phyloP scores from a whole-genome alignment of 2,113 vertebrate species.

The Serinus canaria region DNA sequence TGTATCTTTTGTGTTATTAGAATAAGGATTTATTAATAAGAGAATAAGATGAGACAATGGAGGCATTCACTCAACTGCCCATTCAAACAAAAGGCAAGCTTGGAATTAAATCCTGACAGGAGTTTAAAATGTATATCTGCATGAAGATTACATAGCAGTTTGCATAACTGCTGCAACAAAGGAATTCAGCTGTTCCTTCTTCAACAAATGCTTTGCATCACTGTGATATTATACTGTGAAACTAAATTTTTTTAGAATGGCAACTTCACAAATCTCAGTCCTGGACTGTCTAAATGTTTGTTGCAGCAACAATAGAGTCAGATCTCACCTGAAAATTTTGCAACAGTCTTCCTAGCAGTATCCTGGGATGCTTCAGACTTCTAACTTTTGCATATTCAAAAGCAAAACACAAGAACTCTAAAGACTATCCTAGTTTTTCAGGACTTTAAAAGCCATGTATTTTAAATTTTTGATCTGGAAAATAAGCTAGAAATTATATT shows the following conservation, averaged over 20 bases:
- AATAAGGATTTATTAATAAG: background rate
- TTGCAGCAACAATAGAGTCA: background rate
- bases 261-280: background rate
- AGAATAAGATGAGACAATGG: background rate
- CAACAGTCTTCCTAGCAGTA: background rate
- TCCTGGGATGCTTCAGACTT: background rate
- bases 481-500: background rate
- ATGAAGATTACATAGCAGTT: background rate
- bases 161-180: background rate
- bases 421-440: background rate
- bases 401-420: background rate
- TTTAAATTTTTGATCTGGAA: background rate
- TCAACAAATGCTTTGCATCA: background rate
- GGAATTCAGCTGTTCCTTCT: background rate
- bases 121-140: background rate
- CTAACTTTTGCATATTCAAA: background rate
- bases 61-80: background rate
- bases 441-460: background rate
- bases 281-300: background rate
- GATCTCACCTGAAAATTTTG: background rate
- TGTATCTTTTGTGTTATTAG: background rate
- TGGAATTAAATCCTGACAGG: background rate
- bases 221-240: background rate
- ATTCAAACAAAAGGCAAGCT: background rate
- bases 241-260: background rate